phyloP scores from a whole-genome alignment of 2,888 invertebrate genomes.

The Terebella lapidaria region DNA sequence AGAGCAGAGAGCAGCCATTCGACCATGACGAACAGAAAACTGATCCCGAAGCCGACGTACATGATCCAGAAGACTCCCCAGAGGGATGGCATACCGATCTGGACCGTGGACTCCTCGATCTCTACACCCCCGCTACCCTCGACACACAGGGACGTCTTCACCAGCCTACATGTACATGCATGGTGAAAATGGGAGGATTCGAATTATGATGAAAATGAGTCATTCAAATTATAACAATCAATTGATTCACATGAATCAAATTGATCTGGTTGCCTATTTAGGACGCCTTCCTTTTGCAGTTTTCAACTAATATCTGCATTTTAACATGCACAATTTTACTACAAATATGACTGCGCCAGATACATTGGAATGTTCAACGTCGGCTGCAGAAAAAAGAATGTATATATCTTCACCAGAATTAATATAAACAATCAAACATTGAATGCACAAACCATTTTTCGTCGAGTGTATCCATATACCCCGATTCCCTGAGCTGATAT shows the following conservation, averaged over 20 bases:
- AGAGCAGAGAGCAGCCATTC: constrained; percentile 15
- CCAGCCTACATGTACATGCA: too few species aligned
- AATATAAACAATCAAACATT: neutral
- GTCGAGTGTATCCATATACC: constrained; percentile 14
- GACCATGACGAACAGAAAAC: constrained; percentile 5
- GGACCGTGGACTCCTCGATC: constrained; percentile 12
- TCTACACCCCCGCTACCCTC: neutral
- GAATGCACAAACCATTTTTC: constrained; percentile 7
- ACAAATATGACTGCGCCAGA: too few species aligned
- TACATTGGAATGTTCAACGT: too few species aligned
- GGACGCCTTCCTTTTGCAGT: too few species aligned
- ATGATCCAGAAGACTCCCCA: constrained; percentile 18
- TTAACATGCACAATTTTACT: neutral
- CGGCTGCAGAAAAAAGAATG: neutral
- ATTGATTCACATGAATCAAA: too few species aligned
- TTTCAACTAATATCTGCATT: neutral
- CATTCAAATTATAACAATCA: too few species aligned
- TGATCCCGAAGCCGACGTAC: constrained; percentile 5
- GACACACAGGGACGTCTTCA: constrained; percentile 6
- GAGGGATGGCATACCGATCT: constrained; percentile 12
- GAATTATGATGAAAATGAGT: too few species aligned
- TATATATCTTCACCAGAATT: neutral
- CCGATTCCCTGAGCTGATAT: constrained; percentile 12
- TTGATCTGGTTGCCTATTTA: too few species aligned
- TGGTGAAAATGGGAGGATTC: too few species aligned